These are phyloP conservation scores for Danionella cerebrum DNA, from an alignment of 2,113 vertebrate species.

Conservation along the genomic window DNA sequence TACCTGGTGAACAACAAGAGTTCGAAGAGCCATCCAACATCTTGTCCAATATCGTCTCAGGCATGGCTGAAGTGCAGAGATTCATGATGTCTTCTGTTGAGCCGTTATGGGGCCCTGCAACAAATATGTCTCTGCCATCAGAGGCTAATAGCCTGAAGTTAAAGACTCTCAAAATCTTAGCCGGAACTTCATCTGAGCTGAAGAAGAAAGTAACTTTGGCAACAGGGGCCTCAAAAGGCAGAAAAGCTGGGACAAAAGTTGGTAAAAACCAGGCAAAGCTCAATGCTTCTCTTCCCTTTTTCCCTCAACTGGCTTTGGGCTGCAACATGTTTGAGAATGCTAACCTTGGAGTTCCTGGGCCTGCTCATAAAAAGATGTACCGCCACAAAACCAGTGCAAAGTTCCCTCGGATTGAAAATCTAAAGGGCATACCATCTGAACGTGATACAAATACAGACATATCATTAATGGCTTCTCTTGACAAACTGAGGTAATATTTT, in stretches of 20 bases:
- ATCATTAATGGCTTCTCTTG: constrained; percentile 92
- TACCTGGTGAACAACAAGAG: constrained; percentile 91
- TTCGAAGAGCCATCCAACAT: constrained; percentile 98
- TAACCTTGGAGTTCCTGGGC: constrained; percentile 89
- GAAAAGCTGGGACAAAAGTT: constrained; percentile 81
- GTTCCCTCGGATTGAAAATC: constrained; percentile 90
- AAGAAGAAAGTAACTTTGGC: constrained; percentile 81
- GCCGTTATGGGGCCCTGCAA: constrained; percentile 86
- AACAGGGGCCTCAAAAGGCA: constrained; percentile 71
- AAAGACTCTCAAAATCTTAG: constrained; percentile 97
- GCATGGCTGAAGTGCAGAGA: constrained; percentile 97
- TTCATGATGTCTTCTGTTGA: constrained; percentile 99
- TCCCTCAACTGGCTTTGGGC: constrained; percentile 73
- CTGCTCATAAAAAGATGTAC: constrained; percentile 98
- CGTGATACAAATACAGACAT: constrained; percentile 91
- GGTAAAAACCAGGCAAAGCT: constrained; percentile 83
- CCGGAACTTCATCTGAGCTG: constrained; percentile 85
- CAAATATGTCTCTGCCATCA: constrained; percentile 80
- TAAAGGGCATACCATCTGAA: constrained; percentile 88
- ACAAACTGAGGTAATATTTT: constrained; percentile 99
- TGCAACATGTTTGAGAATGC: constrained; percentile 90
- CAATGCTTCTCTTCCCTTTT: constrained; percentile 69
- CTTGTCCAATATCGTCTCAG: constrained; percentile 97
- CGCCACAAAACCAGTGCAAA: constrained; percentile 98
- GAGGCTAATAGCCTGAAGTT: constrained; percentile 95